phyloP scores from a whole-genome alignment of 2,113 vertebrate genomes.

The Edolisoma coerulescens region DNA sequence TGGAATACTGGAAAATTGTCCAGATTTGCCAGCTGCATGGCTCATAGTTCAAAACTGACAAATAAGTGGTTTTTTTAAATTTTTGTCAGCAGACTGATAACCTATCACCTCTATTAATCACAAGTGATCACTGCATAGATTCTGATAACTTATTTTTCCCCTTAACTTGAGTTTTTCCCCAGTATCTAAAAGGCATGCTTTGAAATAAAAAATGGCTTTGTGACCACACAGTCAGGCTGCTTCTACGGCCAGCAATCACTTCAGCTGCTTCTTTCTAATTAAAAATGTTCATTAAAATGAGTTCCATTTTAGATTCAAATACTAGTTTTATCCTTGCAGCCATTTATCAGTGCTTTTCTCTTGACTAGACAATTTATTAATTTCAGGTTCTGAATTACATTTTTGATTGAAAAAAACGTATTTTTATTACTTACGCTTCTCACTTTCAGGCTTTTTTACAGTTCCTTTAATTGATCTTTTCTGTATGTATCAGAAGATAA shows the following conservation, averaged over 20 bases:
- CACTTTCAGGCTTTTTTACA: not conserved
- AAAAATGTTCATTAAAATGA: not conserved
- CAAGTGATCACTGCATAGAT: not conserved
- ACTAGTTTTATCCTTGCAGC: not conserved
- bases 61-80: not conserved
- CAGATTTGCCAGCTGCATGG: not conserved
- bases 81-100: not conserved
- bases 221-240: not conserved
- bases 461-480: not conserved
- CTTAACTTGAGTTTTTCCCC: not conserved
- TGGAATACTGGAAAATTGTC: not conserved
- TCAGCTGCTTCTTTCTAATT: not conserved
- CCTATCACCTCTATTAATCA: not conserved
- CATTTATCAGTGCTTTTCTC: not conserved
- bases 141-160: not conserved
- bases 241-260: not conserved
- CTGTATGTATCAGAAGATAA: not conserved
- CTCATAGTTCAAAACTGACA: not conserved
- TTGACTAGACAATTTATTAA: not conserved
- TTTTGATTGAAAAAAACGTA: not conserved
- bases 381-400: not conserved
- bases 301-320: not conserved
- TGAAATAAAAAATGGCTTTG: not conserved
- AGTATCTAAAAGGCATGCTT: not conserved
- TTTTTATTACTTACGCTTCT: not conserved